Percentiles rank a stretch among this genome's conserved stretches.
Evolutionary conservation across 2,888 invertebrate species (phyloP).

Genomic region (Drosophila trichaetosa): DNA sequence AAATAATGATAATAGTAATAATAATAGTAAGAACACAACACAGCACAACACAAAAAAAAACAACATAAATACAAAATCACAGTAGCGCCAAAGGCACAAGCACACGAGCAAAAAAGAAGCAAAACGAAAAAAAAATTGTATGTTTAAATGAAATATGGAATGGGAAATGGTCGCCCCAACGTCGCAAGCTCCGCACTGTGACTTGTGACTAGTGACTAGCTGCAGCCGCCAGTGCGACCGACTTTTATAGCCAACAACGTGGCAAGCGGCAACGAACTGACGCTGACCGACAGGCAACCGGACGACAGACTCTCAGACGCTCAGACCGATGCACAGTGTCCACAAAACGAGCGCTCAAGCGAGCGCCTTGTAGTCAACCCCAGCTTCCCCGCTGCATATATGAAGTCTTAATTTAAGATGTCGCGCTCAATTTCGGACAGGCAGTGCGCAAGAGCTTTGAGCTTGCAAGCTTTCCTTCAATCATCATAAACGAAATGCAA

Average conservation of each 20-base stretch:
- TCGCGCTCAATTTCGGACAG: slow-evolving; percentile 3
- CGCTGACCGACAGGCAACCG: slow-evolving; percentile 21
- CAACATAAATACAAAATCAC: slow-evolving; percentile 12
- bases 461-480: slow-evolving; percentile 12
- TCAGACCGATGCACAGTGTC: not conserved
- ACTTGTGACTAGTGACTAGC: slow-evolving; percentile 57
- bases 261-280: slow-evolving; percentile 32
- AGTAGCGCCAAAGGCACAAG: slow-evolving; percentile 14
- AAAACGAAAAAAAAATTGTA: slow-evolving; percentile 3
- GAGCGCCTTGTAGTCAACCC: not conserved
- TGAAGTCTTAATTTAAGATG: not conserved
- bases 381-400: not conserved
- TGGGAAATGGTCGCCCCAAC: slow-evolving; percentile 52
- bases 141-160: slow-evolving; percentile 46
- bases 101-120: slow-evolving; percentile 19
- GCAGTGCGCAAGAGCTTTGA: not conserved
- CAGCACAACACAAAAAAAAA: slow-evolving; percentile 8
- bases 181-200: slow-evolving; percentile 55
- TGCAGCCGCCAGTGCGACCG: slow-evolving; percentile 58
- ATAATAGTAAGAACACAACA: slow-evolving; percentile 22
- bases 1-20: slow-evolving; percentile 13
- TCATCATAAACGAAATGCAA: not conserved
- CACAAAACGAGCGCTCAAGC: slow-evolving; percentile 1
- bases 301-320: slow-evolving; percentile 1
- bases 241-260: slow-evolving; percentile 76